phyloP scores from a whole-genome alignment of 2,113 vertebrate genomes.

The Forbesichthys papilliferus region DNA sequence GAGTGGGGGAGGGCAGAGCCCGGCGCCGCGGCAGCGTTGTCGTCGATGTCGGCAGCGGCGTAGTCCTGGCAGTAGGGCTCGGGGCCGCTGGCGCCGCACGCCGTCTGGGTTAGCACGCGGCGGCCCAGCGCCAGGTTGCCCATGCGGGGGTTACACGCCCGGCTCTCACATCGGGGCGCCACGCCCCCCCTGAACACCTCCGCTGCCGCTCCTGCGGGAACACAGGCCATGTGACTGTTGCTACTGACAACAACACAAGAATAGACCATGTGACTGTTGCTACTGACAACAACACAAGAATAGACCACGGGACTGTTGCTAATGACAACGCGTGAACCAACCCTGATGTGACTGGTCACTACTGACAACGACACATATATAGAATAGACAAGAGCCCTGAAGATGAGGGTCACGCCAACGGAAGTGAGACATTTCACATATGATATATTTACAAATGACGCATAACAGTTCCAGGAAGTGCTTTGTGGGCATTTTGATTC shows the following conservation, averaged over 20 bases:
- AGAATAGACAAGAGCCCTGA: no score
- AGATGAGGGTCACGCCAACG: no score
- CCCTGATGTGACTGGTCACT: no score
- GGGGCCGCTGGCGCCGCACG: constrained; percentile 79
- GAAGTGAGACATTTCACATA: no score
- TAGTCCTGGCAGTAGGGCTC: constrained; percentile 84
- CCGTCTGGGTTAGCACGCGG: constrained; percentile 82
- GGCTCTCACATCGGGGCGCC: constrained; percentile 82
- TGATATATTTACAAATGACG: no score
- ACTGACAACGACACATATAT: no score
- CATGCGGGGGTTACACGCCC: constrained; percentile 93
- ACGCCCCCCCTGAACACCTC: constrained; percentile 69
- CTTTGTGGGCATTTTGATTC: no score
- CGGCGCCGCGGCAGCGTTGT: not conserved
- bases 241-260: constrained; percentile 11
- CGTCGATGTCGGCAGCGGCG: constrained; percentile 57
- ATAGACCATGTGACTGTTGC: no score
- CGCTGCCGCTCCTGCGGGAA: constrained; percentile 35
- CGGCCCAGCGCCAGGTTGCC: constrained; percentile 90
- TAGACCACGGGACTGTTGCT: no score
- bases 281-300: constrained; percentile 9
- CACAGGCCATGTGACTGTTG: not conserved
- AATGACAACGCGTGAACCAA: no score
- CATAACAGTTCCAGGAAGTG: no score
- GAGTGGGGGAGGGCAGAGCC: constrained; percentile 47